A percentile compares a stretch with the other conserved stretches of the same genome.
Conservation (phyloP, 2,797 vertebrate species). For the Anniella stebbinsi region DNA sequence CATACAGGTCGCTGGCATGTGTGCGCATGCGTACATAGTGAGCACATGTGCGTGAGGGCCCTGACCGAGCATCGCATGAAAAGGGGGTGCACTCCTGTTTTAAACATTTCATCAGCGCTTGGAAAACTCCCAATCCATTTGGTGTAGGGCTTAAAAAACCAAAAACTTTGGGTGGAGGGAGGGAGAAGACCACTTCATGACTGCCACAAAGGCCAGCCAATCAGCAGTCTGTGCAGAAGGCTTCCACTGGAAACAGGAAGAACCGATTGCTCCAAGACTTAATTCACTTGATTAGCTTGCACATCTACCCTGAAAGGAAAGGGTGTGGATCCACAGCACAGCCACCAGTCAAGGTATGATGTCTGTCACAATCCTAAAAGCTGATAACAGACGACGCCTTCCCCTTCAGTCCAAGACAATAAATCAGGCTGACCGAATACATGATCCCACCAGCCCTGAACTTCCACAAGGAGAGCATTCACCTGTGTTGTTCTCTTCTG, state of each 20-base stretch:
- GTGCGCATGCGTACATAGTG: too few species aligned
- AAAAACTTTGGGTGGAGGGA: background rate
- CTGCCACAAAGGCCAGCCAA: too few species aligned
- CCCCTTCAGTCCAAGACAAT: background rate
- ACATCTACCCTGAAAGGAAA: background rate
- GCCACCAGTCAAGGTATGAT: background rate
- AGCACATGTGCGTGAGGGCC: too few species aligned
- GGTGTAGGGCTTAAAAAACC: too few species aligned
- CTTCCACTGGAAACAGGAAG: background rate
- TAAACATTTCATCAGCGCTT: too few species aligned
- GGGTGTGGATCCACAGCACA: background rate
- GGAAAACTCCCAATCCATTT: too few species aligned
- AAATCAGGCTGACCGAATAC: background rate
- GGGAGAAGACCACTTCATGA: too few species aligned
- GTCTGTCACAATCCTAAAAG: background rate
- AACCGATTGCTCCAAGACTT: background rate
- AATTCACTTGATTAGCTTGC: background rate
- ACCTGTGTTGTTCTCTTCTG: background rate
- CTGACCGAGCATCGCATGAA: too few species aligned
- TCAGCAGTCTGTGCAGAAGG: too few species aligned
- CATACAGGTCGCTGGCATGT: too few species aligned
- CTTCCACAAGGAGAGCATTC: background rate
- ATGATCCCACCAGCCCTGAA: background rate
- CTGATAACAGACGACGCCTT: background rate
- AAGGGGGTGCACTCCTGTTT: too few species aligned